Percentiles rank a stretch among this genome's conserved stretches.
Evolutionary conservation across 2,113 vertebrate species (phyloP).

Genomic region (Laterallus jamaicensis): DNA sequence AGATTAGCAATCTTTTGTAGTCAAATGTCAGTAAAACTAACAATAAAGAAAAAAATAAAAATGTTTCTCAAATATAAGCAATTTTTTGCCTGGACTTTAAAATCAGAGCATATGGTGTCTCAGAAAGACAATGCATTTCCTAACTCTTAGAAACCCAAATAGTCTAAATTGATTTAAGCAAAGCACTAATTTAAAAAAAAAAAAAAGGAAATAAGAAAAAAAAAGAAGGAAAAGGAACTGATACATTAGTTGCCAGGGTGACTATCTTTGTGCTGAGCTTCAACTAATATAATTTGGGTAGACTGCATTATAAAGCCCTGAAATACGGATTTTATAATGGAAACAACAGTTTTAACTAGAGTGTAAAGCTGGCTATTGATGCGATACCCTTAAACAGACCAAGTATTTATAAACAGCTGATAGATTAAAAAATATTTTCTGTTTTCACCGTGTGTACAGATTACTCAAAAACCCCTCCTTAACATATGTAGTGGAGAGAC

Average conservation of each 20-base stretch:
- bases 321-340: background rate
- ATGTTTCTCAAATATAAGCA: background rate
- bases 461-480: background rate
- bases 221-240: background rate
- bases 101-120: background rate
- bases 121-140: background rate
- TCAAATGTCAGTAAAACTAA: background rate
- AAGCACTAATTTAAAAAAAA: background rate
- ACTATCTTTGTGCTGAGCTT: background rate
- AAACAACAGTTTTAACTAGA: background rate
- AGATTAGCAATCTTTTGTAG: background rate
- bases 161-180: background rate
- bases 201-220: accelerated
- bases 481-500: background rate
- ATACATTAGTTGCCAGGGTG: conserved; percentile 7
- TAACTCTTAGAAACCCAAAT: background rate
- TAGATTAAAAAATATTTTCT: background rate
- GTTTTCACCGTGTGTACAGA: background rate
- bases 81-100: background rate
- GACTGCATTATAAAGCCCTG: background rate
- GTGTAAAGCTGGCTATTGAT: background rate
- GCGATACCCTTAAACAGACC: background rate
- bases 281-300: background rate
- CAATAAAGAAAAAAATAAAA: background rate
- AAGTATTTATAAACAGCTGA: background rate